A percentile compares a stretch with the other conserved stretches of the same genome.
These are phyloP conservation scores for Tipula helvola DNA, from an alignment of 2,888 invertebrate genomes.

Conservation along the genomic window DNA sequence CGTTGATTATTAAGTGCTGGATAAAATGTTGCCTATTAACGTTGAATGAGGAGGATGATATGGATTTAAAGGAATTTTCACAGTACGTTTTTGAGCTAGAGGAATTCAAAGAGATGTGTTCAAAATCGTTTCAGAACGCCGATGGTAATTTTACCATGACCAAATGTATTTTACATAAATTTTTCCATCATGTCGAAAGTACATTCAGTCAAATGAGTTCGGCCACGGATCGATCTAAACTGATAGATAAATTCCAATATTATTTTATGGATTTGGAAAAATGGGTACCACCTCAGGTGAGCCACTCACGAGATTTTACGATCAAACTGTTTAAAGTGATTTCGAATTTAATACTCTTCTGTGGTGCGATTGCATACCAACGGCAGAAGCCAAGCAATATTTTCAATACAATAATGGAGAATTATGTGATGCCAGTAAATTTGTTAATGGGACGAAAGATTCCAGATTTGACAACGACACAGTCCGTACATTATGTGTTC, in stretches of 20 bases:
- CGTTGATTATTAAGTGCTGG: slow-evolving; percentile 29
- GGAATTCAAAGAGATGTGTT: slow-evolving; percentile 25
- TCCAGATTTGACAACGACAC: slow-evolving; percentile 33
- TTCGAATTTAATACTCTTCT: slow-evolving; percentile 33
- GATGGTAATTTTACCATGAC: slow-evolving; percentile 22
- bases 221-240: background rate
- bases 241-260: slow-evolving; percentile 25
- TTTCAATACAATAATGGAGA: slow-evolving; percentile 38
- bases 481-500: slow-evolving; percentile 39
- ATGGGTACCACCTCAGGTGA: slow-evolving; percentile 25
- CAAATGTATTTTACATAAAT: slow-evolving; percentile 31
- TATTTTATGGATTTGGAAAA: slow-evolving; percentile 30
- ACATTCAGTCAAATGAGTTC: background rate
- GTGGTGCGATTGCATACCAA: slow-evolving; percentile 28
- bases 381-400: slow-evolving; percentile 33
- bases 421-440: slow-evolving; percentile 38
- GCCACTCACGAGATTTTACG: slow-evolving; percentile 25
- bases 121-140: slow-evolving; percentile 14
- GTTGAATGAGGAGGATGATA: slow-evolving; percentile 19
- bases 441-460: slow-evolving; percentile 36
- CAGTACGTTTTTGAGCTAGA: slow-evolving; percentile 22
- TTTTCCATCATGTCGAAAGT: slow-evolving; percentile 26
- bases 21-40: slow-evolving; percentile 29
- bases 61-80: slow-evolving; percentile 25
- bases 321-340: slow-evolving; percentile 32